Evolutionary conservation across 2,888 invertebrate genomes (phyloP).

Genomic region (Drosophila formosana): DNA sequence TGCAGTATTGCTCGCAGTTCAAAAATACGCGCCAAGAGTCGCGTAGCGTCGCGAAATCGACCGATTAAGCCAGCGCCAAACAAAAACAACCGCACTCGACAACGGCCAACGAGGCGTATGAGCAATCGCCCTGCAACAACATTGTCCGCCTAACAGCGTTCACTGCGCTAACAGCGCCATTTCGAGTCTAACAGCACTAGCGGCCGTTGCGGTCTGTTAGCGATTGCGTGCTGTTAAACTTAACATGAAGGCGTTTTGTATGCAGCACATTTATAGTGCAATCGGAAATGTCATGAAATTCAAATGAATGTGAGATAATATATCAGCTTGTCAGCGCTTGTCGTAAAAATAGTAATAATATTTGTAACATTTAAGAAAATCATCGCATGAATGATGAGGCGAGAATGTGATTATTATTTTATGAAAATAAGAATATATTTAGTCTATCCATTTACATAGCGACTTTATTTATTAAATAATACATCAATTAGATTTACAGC

Average conservation of each 20-base stretch:
- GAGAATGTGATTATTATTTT: no score
- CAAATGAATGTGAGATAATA: background rate
- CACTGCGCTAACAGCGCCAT: constrained; percentile 25
- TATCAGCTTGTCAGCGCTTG: background rate
- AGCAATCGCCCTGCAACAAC: constrained; percentile 39
- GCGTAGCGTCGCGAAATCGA: constrained; percentile 23
- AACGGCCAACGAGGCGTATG: constrained; percentile 81
- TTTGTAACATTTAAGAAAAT: no score
- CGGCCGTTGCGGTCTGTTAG: background rate
- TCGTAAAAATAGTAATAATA: background rate
- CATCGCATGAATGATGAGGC: no score
- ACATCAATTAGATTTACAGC: constrained; percentile 38
- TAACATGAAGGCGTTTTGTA: constrained; percentile 1
- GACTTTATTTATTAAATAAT: constrained; percentile 45
- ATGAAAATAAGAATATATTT: background rate
- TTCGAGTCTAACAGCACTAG: constrained; percentile 23
- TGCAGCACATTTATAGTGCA: background rate
- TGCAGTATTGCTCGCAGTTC: background rate
- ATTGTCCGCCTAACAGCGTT: constrained; percentile 16
- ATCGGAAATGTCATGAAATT: background rate
- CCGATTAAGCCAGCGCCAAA: constrained; percentile 27
- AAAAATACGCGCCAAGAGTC: constrained; percentile 52
- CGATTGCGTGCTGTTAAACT: background rate
- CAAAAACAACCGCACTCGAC: constrained; percentile 69
- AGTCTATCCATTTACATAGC: constrained; percentile 31